A percentile compares a stretch with the other conserved stretches of the same genome.
Evolutionary conservation across 2,797 vertebrate genomes (phyloP).

Genomic region (Fringilla coelebs): DNA sequence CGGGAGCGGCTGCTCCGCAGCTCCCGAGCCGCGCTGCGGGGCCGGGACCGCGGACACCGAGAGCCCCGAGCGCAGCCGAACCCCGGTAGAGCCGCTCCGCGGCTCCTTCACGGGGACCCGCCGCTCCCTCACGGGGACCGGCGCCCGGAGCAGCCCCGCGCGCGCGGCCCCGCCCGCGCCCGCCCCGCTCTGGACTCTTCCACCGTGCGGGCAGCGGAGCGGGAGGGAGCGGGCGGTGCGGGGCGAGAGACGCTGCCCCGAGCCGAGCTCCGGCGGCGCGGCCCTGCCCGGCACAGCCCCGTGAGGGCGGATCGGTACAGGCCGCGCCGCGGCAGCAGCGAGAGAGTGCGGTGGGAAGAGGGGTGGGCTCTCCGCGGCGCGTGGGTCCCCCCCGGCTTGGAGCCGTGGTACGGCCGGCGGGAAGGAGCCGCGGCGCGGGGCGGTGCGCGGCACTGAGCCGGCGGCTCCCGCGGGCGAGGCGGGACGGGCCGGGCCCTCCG

Average conservation of each 20-base stretch:
- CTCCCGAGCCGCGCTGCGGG: too few species aligned
- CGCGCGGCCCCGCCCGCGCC: neutral
- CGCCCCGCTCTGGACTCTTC: conserved; percentile 30
- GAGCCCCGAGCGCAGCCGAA: rapidly evolving
- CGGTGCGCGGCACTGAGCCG: conserved; percentile 45
- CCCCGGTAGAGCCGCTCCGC: too few species aligned
- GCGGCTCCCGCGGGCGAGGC: conserved; percentile 37
- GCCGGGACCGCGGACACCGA: too few species aligned
- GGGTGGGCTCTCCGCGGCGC: too few species aligned
- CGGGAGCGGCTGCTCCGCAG: neutral
- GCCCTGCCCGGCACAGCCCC: too few species aligned
- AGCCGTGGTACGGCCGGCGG: conserved; percentile 64
- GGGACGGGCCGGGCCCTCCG: neutral
- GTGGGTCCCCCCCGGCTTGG: neutral
- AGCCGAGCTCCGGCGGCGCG: neutral
- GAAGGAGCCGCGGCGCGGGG: conserved; percentile 55
- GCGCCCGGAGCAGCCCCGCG: neutral
- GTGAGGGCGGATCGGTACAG: too few species aligned
- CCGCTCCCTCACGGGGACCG: neutral
- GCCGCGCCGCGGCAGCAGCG: neutral
- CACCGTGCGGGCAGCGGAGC: neutral
- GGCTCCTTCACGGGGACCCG: too few species aligned
- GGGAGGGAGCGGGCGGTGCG: neutral
- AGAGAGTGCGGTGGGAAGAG: too few species aligned
- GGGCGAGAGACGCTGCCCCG: neutral